Conservation (phyloP, 2,888 invertebrate genomes). For the Xestia ashworthii region DNA sequence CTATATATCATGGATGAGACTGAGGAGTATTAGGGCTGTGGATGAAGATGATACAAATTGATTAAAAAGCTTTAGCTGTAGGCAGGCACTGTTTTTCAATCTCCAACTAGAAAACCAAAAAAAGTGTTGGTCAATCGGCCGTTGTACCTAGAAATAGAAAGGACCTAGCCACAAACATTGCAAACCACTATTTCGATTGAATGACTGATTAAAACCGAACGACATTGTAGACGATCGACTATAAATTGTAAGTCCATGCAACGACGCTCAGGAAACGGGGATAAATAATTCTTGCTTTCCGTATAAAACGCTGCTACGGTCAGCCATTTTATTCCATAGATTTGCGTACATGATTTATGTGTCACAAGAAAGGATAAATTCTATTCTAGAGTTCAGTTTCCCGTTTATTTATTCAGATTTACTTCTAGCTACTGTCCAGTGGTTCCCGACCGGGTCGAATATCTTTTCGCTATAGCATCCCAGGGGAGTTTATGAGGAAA, state of each 20-base stretch:
- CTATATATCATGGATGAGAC: too few relatives aligned
- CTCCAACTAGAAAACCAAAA: neutral
- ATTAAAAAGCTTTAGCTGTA: neutral
- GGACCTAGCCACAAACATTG: neutral
- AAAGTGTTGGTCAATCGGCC: neutral
- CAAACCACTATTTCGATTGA: neutral
- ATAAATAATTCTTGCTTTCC: conserved; percentile 8
- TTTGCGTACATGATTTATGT: conserved; percentile 30
- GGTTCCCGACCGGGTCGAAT: neutral
- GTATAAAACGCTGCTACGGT: neutral
- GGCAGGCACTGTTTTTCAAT: too few relatives aligned
- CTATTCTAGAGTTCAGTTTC: conserved; percentile 7
- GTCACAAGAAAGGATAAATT: conserved; percentile 22
- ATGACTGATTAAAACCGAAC: neutral
- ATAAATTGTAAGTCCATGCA: neutral
- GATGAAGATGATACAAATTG: too few relatives aligned
- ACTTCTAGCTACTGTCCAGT: neutral
- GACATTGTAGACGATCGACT: neutral
- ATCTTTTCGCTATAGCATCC: conserved; percentile 19
- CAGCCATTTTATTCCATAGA: conserved; percentile 13
- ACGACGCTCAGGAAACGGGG: neutral
- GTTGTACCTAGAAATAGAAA: neutral
- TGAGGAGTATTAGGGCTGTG: too few relatives aligned
- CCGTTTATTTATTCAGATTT: conserved; percentile 42
- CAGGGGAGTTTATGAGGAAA: conserved; percentile 19